phyloP scores from a whole-genome alignment of 2,113 vertebrate genomes.

The Gallinago paraguaiae region DNA sequence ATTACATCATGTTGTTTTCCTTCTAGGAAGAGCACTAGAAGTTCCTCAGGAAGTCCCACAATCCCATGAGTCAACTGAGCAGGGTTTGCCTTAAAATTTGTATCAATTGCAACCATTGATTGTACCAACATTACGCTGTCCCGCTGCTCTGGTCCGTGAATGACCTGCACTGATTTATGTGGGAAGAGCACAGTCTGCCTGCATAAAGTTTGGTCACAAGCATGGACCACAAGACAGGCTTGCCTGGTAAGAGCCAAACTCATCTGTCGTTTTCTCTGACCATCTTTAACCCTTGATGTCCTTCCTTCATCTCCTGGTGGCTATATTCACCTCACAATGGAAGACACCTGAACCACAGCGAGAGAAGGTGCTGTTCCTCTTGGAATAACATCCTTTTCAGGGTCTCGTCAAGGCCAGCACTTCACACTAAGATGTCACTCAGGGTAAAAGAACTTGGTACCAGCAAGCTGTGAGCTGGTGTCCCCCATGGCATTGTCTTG shows the following conservation, averaged over 20 bases:
- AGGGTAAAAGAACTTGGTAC: neutral
- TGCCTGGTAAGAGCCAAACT: neutral
- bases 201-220: neutral
- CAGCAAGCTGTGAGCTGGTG: neutral
- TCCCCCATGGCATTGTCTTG: neutral
- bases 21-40: neutral
- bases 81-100: neutral
- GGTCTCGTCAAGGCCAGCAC: neutral
- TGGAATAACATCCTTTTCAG: neutral
- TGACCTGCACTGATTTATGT: neutral
- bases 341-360: neutral
- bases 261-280: neutral
- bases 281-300: neutral
- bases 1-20: neutral
- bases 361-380: neutral
- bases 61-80: neutral
- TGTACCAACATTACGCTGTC: neutral
- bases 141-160: neutral
- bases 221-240: neutral
- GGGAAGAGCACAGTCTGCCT: neutral
- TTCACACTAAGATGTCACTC: neutral
- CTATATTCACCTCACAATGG: neutral
- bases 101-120: neutral
- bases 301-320: neutral
- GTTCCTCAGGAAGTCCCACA: neutral